Conservation (phyloP, 2,888 invertebrate species). For the Lomographa bimaculata region DNA sequence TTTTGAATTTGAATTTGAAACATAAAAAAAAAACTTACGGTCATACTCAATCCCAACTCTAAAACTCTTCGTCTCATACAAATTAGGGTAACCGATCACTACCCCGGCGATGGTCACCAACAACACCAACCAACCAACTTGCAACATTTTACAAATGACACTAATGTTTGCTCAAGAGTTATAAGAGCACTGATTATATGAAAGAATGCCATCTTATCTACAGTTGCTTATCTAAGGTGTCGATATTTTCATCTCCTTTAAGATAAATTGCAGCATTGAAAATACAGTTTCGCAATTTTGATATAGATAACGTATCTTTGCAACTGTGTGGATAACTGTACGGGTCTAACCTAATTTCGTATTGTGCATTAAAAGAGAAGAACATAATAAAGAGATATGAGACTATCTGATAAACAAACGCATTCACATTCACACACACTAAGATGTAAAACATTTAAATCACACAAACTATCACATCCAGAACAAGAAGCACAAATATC, state of each 20-base stretch:
- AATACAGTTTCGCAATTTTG: conserved; percentile 41
- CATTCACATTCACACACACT: too few relatives aligned
- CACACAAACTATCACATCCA: too few relatives aligned
- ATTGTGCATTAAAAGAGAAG: too few relatives aligned
- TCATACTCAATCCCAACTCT: conserved; percentile 74
- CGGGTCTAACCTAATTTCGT: conserved; percentile 12
- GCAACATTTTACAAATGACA: conserved; percentile 20
- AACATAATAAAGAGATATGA: too few relatives aligned
- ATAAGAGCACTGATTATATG: conserved; percentile 7
- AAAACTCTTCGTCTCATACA: conserved; percentile 57
- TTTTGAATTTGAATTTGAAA: too few relatives aligned
- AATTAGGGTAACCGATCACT: conserved; percentile 42
- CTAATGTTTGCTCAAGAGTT: conserved; percentile 9
- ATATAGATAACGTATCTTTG: conserved; percentile 39
- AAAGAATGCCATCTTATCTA: conserved; percentile 10
- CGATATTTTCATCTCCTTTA: conserved; percentile 15
- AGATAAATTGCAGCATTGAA: conserved; percentile 41
- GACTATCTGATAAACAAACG: too few relatives aligned
- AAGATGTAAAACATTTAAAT: too few relatives aligned
- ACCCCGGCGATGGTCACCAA: conserved; percentile 26
- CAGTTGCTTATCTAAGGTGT: conserved; percentile 6
- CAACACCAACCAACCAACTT: conserved; percentile 34
- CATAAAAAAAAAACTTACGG: too few relatives aligned
- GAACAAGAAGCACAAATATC: too few relatives aligned
- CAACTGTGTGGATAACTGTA: conserved; percentile 27